phyloP scores from a whole-genome alignment of 37 sponge, comb jelly and placozoan species.

The Trichoplax adhaerens region DNA sequence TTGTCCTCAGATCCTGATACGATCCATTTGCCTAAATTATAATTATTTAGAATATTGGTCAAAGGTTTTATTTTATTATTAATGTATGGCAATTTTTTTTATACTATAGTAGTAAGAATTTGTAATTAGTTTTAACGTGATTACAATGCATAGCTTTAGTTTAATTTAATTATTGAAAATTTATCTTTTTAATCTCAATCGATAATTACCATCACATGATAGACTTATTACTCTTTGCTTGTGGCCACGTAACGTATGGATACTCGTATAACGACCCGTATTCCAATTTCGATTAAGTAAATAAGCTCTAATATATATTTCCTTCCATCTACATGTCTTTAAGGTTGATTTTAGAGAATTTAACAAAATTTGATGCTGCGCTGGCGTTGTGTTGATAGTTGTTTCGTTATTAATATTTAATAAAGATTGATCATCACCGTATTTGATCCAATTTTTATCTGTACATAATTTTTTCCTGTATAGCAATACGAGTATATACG shows the following conservation, averaged over 20 bases:
- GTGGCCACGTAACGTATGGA: constrained; percentile 48
- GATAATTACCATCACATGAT: constrained; percentile 32
- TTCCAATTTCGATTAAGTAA: constrained; percentile 46
- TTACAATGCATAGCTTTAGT: constrained; percentile 3
- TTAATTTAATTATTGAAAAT: constrained; percentile 1
- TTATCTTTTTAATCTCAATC: not conserved
- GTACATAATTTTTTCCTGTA: constrained; percentile 23
- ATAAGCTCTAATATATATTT: constrained; percentile 34
- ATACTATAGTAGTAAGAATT: not conserved
- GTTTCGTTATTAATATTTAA: constrained; percentile 2
- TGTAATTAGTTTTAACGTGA: not conserved
- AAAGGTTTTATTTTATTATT: constrained; percentile 19
- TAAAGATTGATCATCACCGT: constrained; percentile 1
- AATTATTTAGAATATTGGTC: too few relatives aligned
- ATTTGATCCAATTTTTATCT: constrained; percentile 6
- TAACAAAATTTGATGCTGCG: not conserved
- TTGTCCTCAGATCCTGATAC: constrained; percentile 58
- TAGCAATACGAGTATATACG: not conserved
- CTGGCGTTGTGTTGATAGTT: constrained; percentile 1
- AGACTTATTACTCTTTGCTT: constrained; percentile 36
- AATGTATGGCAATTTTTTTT: not conserved
- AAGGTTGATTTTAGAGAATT: not conserved
- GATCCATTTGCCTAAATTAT: too few relatives aligned
- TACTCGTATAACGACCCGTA: constrained; percentile 27
- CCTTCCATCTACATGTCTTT: constrained; percentile 41